Evolutionary conservation across 2,888 invertebrate species (phyloP).

Genomic region (Ligdia adustata): DNA sequence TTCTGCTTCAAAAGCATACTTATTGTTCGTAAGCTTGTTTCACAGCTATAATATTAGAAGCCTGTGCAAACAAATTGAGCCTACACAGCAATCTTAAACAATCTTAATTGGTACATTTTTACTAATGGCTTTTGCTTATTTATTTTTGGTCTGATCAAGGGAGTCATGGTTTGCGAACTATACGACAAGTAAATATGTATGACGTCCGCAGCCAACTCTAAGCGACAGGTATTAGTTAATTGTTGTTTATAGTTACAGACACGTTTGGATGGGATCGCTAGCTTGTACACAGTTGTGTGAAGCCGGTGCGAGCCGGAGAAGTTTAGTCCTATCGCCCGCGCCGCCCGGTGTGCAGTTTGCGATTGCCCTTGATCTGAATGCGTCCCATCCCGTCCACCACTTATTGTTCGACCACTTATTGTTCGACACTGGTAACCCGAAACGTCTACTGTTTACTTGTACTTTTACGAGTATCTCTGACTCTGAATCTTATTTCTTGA

Average conservation of each 20-base stretch:
- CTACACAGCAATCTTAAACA: too few relatives aligned
- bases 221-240: constrained; percentile 2
- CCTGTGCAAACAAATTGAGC: constrained; percentile 1
- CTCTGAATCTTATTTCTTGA: too few relatives aligned
- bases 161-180: not conserved
- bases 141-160: not conserved
- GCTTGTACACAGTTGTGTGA: not conserved
- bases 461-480: too few relatives aligned
- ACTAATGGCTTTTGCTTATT: not conserved
- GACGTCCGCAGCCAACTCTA: not conserved
- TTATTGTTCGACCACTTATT: too few relatives aligned
- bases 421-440: constrained; percentile 26
- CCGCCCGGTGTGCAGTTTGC: constrained; percentile 36
- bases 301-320: not conserved
- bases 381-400: constrained; percentile 43
- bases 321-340: constrained; percentile 40
- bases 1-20: constrained; percentile 18
- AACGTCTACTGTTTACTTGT: constrained; percentile 25
- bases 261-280: not conserved
- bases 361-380: constrained; percentile 54
- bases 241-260: not conserved
- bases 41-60: not conserved
- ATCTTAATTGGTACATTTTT: constrained; percentile 6
- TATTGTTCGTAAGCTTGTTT: constrained; percentile 2
- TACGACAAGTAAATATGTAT: too few relatives aligned